These are phyloP conservation scores for Corynorhinus townsendii DNA, from an alignment of 2,113 vertebrate genomes.

Conservation along the genomic window DNA sequence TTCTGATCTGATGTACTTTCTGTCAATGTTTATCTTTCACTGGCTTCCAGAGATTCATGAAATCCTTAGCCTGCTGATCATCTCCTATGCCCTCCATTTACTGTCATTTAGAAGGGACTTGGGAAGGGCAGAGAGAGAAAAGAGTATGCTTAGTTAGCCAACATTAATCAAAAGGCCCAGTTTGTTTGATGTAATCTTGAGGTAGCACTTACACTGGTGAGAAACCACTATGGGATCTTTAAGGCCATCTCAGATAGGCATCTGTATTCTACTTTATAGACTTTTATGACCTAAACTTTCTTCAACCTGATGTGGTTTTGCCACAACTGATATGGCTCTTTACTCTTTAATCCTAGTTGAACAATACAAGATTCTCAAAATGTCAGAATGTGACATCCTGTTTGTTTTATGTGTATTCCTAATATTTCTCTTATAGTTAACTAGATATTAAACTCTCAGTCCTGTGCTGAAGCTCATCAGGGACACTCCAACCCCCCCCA, in stretches of 20 bases:
- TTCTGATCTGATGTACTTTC: background rate
- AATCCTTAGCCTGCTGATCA: background rate
- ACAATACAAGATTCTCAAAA: background rate
- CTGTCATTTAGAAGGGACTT: background rate
- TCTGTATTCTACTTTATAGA: background rate
- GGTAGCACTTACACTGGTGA: background rate
- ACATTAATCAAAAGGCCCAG: background rate
- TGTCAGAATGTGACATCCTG: conserved; percentile 75
- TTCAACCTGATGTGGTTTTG: background rate
- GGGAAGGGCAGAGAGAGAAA: background rate
- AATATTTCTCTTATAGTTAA: conserved; percentile 74
- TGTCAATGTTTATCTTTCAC: background rate
- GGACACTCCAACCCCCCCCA: no score
- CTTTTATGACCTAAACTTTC: background rate
- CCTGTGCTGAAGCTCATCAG: background rate
- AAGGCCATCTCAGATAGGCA: background rate
- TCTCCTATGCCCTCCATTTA: background rate
- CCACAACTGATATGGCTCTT: background rate
- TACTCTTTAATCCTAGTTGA: background rate
- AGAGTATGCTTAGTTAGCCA: background rate
- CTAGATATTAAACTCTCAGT: background rate
- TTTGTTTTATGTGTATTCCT: conserved; percentile 77
- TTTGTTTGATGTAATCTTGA: background rate
- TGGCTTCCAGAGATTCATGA: background rate
- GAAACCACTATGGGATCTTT: background rate